Base-by-base conservation (phyloP, 2,888 invertebrate species). In the Hyposoter didymator region DNA sequence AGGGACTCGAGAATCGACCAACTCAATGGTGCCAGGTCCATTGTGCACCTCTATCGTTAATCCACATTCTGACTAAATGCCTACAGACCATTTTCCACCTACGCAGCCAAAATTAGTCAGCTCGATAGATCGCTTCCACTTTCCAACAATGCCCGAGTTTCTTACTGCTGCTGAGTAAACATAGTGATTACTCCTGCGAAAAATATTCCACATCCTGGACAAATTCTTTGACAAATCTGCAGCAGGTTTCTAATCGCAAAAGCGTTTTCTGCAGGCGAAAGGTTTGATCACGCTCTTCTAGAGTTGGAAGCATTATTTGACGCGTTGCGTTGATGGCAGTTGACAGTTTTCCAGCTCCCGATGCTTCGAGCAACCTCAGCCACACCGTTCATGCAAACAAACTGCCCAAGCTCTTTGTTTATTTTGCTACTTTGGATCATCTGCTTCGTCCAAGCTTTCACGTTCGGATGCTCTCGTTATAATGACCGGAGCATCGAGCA, bases 1-100 rank as follows among this genome's bases (percentile, higher is more conserved):
- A 45, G 39, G 66, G 78, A 76, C 80, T 78, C 67, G 52, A 70
- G 70, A 67, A 28, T 83, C 78, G 19, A 52, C 28, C 45, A 45
- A 64, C 52, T 64, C 39, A 39, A 19, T n/a, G 28, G 22, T 19
- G 17, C 39, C 14, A 14, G 55, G 8, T 67, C 45, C 22, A 59
- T 70, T 55, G 62, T 67, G 64, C 47, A 64, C 67, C n/a, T 28
- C 49, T 19, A 19, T 32, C 55, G 75, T 35, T 59, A 64, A 47
- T 76, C 6, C 49, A 39, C 66, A 52, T 32, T 43, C 45, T 78
- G 59, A 69, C 78, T 32, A 78, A 78, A 69, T 69, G 32, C 28
- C 69, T 45, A 32, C 45, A 19, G 76, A 17, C 19, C 7, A 22
- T 59, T 19, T 3, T 19, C 14, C 55, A 22, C 59, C 59, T 59